These are phyloP conservation scores for Macropodus opercularis DNA, from an alignment of 2,797 vertebrate species.

Conservation along the genomic window DNA sequence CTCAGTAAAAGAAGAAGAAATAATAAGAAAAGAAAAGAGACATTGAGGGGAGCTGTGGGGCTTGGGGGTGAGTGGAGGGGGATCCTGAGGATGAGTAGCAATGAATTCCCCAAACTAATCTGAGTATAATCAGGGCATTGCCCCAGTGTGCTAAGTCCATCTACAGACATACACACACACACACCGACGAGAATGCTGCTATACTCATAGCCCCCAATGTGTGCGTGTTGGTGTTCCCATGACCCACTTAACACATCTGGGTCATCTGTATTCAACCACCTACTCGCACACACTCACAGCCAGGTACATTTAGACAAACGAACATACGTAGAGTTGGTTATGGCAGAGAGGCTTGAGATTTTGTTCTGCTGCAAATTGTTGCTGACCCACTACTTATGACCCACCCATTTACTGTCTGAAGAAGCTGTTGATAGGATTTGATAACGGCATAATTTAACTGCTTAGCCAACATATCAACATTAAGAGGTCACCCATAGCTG, in stretches of 20 bases:
- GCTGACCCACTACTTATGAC: constrained; percentile 13
- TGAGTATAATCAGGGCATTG: constrained; percentile 81
- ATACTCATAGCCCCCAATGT: constrained; percentile 72
- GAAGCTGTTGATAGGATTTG: not conserved
- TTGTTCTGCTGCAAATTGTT: not conserved
- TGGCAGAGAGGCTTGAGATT: not conserved
- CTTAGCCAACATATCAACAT: constrained; percentile 1
- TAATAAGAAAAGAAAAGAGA: constrained; percentile 4
- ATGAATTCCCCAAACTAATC: constrained; percentile 80
- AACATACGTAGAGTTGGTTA: constrained; percentile 32
- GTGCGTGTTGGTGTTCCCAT: constrained; percentile 76
- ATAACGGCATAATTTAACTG: no score
- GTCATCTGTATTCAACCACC: constrained; percentile 78
- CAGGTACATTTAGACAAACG: constrained; percentile 48
- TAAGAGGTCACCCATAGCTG: constrained; percentile 18
- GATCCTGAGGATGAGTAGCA: constrained; percentile 53
- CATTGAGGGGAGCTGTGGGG: not conserved
- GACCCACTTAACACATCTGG: constrained; percentile 85
- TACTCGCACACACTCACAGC: constrained; percentile 27
- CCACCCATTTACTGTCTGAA: no score
- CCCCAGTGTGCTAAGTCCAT: constrained; percentile 74
- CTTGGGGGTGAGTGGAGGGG: constrained; percentile 19
- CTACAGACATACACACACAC: constrained; percentile 39
- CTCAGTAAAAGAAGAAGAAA: not conserved
- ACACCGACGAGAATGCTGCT: constrained; percentile 4